phyloP scores from a whole-genome alignment of 2,797 vertebrate genomes.

The Hydrocynus forskahlii region DNA sequence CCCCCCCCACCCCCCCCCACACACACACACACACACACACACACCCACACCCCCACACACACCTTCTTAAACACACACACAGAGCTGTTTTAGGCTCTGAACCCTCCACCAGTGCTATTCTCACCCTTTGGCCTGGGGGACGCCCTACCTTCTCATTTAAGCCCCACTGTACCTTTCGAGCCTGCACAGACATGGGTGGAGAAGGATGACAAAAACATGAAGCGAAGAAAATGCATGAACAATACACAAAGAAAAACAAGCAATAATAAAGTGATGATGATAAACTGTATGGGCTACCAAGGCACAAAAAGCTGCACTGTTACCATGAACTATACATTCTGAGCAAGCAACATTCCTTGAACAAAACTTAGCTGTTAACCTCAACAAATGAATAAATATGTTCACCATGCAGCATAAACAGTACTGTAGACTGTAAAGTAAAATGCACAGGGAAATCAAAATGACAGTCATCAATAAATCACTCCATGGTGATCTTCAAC shows the following conservation, averaged over 20 bases:
- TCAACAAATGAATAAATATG: not conserved
- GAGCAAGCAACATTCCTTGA: not conserved
- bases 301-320: not conserved
- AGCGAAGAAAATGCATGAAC: slow-evolving; percentile 62
- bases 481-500: slow-evolving; percentile 25
- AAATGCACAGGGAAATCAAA: not conserved
- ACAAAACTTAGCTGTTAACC: not conserved
- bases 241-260: slow-evolving; percentile 53
- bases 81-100: slow-evolving; percentile 12
- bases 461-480: slow-evolving; percentile 21
- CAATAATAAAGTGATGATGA: slow-evolving; percentile 25
- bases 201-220: slow-evolving; percentile 59
- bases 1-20: not conserved
- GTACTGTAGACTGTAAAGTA: not conserved
- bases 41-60: slow-evolving; percentile 3
- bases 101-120: slow-evolving; percentile 68
- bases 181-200: slow-evolving; percentile 76
- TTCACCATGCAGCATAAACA: not conserved
- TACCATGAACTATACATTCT: not conserved
- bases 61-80: slow-evolving; percentile 31
- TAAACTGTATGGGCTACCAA: not conserved
- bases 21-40: not conserved
- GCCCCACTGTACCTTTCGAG: slow-evolving; percentile 82
- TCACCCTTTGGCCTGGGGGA: slow-evolving; percentile 78
- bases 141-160: slow-evolving; percentile 84